Base-by-base conservation (phyloP, 2,797 vertebrate species). In the Botia almorhae region DNA sequence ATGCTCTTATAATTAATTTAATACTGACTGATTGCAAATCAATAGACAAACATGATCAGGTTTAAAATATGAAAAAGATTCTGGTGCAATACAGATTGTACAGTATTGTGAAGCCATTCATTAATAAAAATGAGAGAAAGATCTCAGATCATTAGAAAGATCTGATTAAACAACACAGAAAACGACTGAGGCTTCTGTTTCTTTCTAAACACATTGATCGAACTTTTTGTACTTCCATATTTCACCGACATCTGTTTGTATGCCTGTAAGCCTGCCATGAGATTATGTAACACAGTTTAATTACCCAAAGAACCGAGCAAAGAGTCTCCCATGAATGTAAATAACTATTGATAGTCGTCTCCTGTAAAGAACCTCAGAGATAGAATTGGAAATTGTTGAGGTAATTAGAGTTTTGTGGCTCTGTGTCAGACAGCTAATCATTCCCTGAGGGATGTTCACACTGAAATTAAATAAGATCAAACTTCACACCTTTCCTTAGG, bases 401-500 rank as follows among this genome's bases (percentile, higher is more conserved):
- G 72, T 82, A 75, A 83, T 83, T 70, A 51, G 36, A 77, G 63
- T 76, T 74, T 51, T 26, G 72, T 58, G 64, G 65, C 50, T 79
- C 63, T 12, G 48, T 58, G 60, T 48, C 33, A 67, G 60, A 56
- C 13, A 56, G 17, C 46, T 55, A 76, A 55, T 77, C 51, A 74
- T 81, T 81, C 43, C 29, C 72, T 39, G 17, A 17, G 17, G 60
- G 36, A 3, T 50, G 16, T 82, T 80, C 48, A 64, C 60, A 16
- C 36, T 69, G 36, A 70, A 64, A 69, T 70, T 12, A 79, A 81
- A 64, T 67, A 39, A 84, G 70, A 33, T 67, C 4, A 78, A 55
- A 69, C 23, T 64, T 74, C 33, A 4, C 58, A 23, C n/a, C 53
- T 50, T 80, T 46, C 72, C 21, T 36, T 72, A 99, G 98, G 95